Conservation (phyloP, 2,797 vertebrate genomes). For the Pangasius djambal region DNA sequence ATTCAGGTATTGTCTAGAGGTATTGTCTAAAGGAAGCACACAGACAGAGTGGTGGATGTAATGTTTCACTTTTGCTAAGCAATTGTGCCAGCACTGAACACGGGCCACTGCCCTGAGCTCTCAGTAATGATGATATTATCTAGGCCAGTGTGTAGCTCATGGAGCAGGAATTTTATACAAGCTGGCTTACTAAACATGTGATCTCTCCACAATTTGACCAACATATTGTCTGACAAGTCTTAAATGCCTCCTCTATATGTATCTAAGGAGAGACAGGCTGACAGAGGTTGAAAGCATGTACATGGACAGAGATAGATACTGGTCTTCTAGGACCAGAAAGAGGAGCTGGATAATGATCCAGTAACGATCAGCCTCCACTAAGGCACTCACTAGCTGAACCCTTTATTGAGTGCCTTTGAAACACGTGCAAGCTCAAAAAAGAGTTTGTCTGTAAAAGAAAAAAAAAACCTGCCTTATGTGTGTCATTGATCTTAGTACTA, state of each 20-base stretch:
- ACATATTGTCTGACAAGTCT: neutral
- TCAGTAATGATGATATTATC: neutral
- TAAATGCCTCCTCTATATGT: neutral
- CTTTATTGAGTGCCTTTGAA: conserved; percentile 8
- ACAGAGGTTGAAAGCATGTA: neutral
- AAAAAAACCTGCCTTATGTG: neutral
- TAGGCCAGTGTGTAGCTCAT: neutral
- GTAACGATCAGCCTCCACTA: conserved; percentile 35
- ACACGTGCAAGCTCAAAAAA: neutral
- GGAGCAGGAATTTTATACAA: neutral
- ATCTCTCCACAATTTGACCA: neutral
- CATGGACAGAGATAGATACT: too few species aligned
- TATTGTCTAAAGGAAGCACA: neutral
- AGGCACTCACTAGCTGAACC: neutral
- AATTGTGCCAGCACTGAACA: neutral
- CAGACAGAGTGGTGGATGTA: neutral
- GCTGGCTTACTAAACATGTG: neutral
- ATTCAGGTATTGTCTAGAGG: neutral
- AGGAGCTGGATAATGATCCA: conserved; percentile 41
- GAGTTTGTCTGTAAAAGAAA: neutral
- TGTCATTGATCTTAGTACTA: neutral
- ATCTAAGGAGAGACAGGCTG: neutral
- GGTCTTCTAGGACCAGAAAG: neutral
- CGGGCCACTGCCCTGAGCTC: neutral
- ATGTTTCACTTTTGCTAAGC: neutral